Percentiles rank a stretch among this genome's conserved stretches.
These are phyloP conservation scores for Delichon dasypus DNA, from an alignment of 2,797 vertebrate species.

Conservation along the genomic window DNA sequence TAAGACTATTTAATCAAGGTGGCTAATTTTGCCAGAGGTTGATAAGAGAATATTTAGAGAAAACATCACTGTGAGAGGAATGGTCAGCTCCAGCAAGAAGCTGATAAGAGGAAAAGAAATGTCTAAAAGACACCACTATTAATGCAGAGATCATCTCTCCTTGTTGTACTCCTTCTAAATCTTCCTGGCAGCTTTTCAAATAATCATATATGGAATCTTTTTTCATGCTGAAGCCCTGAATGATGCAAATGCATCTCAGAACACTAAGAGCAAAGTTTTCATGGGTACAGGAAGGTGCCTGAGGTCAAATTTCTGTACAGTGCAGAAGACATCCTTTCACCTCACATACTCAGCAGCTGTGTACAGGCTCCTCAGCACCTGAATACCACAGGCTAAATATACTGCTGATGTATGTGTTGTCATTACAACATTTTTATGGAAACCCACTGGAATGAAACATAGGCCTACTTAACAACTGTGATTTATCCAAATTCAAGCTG, in stretches of 20 bases:
- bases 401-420: background rate
- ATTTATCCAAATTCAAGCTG: background rate
- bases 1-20: background rate
- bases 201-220: background rate
- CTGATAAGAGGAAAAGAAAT: background rate
- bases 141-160: background rate
- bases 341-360: background rate
- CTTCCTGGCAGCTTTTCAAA: background rate
- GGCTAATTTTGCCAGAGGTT: background rate
- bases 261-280: background rate
- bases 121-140: background rate
- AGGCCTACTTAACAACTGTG: background rate
- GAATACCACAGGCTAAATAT: background rate
- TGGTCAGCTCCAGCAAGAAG: background rate
- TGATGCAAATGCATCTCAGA: background rate
- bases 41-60: background rate
- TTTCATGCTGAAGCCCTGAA: background rate
- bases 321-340: background rate
- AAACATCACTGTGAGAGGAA: background rate
- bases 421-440: background rate
- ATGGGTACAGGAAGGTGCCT: background rate
- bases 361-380: background rate
- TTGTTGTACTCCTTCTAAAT: background rate
- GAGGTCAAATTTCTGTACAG: background rate
- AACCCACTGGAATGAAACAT: background rate